phyloP scores from a whole-genome alignment of 2,888 invertebrate species.

The Eristalis pertinax region DNA sequence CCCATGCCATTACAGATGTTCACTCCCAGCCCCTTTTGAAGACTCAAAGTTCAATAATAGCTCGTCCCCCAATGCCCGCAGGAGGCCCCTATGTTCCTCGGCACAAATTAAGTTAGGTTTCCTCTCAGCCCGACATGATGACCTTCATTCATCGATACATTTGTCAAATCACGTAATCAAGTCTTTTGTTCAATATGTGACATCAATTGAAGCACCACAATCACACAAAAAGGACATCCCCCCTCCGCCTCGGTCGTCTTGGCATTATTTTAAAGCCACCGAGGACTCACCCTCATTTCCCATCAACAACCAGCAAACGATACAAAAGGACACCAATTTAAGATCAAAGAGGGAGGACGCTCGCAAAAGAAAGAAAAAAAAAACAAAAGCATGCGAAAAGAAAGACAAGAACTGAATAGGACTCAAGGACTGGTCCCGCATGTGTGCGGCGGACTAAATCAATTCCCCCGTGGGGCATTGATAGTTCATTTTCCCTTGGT shows the following conservation, averaged over 20 bases:
- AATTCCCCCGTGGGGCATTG: conserved; percentile 13
- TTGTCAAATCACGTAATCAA: conserved; percentile 28
- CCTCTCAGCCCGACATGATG: not conserved
- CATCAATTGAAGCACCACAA: conserved; percentile 20
- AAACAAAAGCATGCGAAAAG: not conserved
- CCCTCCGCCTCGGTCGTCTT: not conserved
- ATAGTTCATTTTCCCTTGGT: conserved; percentile 30
- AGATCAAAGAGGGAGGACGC: not conserved
- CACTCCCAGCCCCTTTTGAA: not conserved
- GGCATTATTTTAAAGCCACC: not conserved
- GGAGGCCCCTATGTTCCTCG: not conserved
- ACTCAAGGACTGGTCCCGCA: conserved; percentile 5
- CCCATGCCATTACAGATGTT: not conserved
- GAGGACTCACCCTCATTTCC: not conserved
- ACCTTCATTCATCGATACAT: conserved; percentile 23
- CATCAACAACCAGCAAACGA: not conserved
- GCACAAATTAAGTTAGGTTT: not conserved
- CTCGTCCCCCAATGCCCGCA: not conserved
- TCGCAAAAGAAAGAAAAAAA: not conserved
- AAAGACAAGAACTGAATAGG: not conserved
- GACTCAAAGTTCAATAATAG: not conserved
- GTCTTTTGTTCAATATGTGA: conserved; percentile 41
- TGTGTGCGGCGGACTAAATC: conserved; percentile 17
- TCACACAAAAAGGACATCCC: conserved; percentile 2
- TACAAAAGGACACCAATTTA: conserved; percentile 17